Conservation (phyloP, 2,888 invertebrate genomes). For the Abrostola triplasia region DNA sequence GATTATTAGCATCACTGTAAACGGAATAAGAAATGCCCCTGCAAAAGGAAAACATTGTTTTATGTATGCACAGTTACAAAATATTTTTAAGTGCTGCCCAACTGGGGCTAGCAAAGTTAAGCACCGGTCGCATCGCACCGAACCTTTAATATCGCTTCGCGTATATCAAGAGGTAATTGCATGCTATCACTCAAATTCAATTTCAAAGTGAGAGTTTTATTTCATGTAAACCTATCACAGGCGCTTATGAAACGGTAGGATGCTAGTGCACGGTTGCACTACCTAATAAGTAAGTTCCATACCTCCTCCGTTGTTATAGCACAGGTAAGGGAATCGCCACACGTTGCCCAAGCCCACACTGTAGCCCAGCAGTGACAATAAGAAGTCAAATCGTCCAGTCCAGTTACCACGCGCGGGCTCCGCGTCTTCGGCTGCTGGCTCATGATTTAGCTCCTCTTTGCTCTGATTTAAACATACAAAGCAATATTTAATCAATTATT, state of each 20-base stretch:
- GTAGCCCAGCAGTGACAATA: conserved; percentile 91
- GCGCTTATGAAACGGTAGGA: too few species aligned
- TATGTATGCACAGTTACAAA: background rate
- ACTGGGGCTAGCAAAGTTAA: background rate
- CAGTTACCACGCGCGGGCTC: conserved; percentile 91
- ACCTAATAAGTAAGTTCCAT: conserved; percentile 19
- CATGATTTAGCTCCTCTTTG: conserved; percentile 67
- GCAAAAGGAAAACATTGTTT: conserved; percentile 57
- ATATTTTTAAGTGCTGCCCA: too few species aligned
- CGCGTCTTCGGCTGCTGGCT: conserved; percentile 65
- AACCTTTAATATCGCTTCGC: background rate
- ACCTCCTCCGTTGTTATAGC: conserved; percentile 93
- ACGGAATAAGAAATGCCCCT: conserved; percentile 95
- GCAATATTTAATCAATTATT: background rate
- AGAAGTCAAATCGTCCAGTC: conserved; percentile 93
- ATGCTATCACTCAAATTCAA: conserved; percentile 7
- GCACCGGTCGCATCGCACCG: too few species aligned
- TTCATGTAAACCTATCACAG: too few species aligned
- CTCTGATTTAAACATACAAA: conserved; percentile 56
- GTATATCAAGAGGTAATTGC: conserved; percentile 25
- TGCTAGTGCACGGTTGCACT: too few species aligned
- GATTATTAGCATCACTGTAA: conserved; percentile 93
- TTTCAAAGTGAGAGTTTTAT: too few species aligned
- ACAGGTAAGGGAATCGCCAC: conserved; percentile 93
- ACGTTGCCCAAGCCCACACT: conserved; percentile 93